Conservation (phyloP, 2,888 invertebrate genomes). For the Nemapogon koenigi region DNA sequence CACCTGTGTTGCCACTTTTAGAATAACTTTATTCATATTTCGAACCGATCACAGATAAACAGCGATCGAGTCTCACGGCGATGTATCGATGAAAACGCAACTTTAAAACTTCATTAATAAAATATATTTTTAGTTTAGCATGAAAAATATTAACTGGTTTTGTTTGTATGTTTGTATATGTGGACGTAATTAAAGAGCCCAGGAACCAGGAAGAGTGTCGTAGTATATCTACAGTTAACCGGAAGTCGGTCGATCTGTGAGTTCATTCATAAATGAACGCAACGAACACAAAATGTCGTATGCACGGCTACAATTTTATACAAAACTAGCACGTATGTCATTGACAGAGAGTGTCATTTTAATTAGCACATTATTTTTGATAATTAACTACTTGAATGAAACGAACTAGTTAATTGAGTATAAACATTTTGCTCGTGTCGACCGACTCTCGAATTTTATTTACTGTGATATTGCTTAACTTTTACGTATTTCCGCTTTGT, state of each 20-base stretch:
- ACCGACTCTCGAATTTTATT: too few species aligned
- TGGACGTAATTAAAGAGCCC: conserved; percentile 60
- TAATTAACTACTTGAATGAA: conserved; percentile 60
- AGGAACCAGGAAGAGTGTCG: conserved; percentile 65
- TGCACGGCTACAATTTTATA: conserved; percentile 32
- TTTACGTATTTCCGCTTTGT: too few species aligned
- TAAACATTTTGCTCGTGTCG: too few species aligned
- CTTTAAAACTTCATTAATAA: conserved; percentile 22
- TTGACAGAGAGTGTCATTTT: conserved; percentile 10
- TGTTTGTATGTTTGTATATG: conserved; percentile 38
- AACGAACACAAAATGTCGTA: conserved; percentile 49
- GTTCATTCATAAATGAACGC: conserved; percentile 61
- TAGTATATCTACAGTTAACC: conserved; percentile 65
- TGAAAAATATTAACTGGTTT: conserved; percentile 9
- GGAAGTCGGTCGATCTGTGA: conserved; percentile 62
- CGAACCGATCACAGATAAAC: conserved; percentile 53
- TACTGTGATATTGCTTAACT: too few species aligned
- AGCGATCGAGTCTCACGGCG: conserved; percentile 41
- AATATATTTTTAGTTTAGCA: not conserved
- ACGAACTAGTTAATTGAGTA: conserved; percentile 54
- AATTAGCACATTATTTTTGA: conserved; percentile 25
- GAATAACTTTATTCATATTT: conserved; percentile 61
- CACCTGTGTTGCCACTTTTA: conserved; percentile 43
- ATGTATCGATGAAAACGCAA: conserved; percentile 24
- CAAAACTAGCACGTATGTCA: conserved; percentile 29